These are phyloP conservation scores for Triplophysa rosa DNA, from an alignment of 2,113 vertebrate species.

Conservation along the genomic window DNA sequence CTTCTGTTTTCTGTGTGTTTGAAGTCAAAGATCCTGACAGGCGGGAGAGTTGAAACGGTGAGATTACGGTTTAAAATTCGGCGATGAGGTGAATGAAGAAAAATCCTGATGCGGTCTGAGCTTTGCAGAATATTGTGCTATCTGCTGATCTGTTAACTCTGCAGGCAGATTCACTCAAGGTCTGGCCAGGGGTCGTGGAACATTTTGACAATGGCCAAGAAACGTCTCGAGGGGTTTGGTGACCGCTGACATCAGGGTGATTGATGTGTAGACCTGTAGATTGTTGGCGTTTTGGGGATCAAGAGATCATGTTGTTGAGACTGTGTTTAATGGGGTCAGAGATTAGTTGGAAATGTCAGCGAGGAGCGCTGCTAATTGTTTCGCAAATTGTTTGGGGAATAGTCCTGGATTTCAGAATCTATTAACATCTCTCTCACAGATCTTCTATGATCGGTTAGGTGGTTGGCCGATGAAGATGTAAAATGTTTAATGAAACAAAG, in stretches of 20 bases:
- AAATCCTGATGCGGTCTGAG: neutral
- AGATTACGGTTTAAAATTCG: conserved; percentile 9
- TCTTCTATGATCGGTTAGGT: no score
- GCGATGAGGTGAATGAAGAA: neutral
- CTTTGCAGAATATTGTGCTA: neutral
- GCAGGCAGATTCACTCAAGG: neutral
- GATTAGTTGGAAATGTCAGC: neutral
- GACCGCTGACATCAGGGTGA: neutral
- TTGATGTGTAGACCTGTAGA: neutral
- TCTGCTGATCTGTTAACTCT: conserved; percentile 2
- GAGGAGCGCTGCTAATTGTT: no score
- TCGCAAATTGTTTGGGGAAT: no score
- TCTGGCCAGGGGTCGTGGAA: neutral
- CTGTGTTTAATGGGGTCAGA: neutral
- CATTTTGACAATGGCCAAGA: neutral
- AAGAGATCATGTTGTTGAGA: neutral
- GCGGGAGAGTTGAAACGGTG: neutral
- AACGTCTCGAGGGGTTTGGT: neutral
- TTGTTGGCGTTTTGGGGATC: neutral
- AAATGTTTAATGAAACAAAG: no score
- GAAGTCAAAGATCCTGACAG: neutral
- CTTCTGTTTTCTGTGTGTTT: neutral
- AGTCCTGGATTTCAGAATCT: no score
- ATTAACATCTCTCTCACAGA: no score
- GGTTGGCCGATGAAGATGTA: no score